These are phyloP conservation scores for Caenorhabditis angaria DNA, from an alignment of 2,888 invertebrate species.

Conservation along the genomic window DNA sequence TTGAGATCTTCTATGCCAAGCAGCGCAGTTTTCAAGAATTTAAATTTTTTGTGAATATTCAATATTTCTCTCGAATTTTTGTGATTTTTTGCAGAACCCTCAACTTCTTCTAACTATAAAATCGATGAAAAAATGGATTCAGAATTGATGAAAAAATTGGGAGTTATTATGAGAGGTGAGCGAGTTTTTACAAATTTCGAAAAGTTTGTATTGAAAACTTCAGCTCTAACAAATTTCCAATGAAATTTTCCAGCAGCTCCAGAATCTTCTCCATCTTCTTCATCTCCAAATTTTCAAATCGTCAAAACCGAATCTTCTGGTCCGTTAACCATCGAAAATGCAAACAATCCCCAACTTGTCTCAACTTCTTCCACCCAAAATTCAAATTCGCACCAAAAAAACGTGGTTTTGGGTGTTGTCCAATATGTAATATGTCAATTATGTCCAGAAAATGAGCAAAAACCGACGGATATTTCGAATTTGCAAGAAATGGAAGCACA, in stretches of 20 bases:
- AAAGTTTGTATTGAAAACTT: too few species aligned
- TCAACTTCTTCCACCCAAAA: neutral
- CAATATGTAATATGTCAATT: conserved; percentile 59
- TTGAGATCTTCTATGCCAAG: too few species aligned
- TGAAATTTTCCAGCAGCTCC: too few species aligned
- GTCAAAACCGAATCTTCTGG: too few species aligned
- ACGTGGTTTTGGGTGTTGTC: conserved; percentile 56
- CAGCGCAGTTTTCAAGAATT: too few species aligned
- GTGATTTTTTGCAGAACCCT: neutral
- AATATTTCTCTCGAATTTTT: too few species aligned
- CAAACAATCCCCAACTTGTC: too few species aligned
- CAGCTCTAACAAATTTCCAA: too few species aligned
- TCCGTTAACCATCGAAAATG: neutral
- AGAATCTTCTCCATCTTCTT: neutral
- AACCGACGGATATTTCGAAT: conserved; percentile 38
- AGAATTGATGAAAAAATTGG: neutral
- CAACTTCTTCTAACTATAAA: neutral
- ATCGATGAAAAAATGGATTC: neutral
- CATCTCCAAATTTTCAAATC: neutral
- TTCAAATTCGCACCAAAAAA: conserved; percentile 3
- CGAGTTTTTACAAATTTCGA: too few species aligned
- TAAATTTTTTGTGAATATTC: too few species aligned
- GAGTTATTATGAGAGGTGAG: conserved; percentile 5
- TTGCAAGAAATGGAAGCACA: conserved; percentile 52
- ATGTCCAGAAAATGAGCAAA: conserved; percentile 58